Percentiles rank a stretch among this genome's conserved stretches.
Evolutionary conservation across 2,113 vertebrate genomes (phyloP).

Genomic region (Larimichthys polyactis): DNA sequence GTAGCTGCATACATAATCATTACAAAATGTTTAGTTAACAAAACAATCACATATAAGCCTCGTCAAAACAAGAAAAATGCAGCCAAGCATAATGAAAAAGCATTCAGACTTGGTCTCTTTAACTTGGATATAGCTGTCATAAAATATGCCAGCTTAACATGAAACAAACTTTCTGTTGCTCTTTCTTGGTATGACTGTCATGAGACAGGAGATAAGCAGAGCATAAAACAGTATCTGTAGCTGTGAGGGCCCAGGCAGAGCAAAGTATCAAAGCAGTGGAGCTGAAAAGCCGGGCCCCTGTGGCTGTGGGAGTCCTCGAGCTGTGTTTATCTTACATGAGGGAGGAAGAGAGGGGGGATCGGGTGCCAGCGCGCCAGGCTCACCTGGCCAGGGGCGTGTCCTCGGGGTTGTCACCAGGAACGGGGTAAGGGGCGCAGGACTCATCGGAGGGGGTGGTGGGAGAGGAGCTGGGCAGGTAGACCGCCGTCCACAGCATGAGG

Average conservation of each 20-base stretch:
- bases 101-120: slow-evolving; percentile 2
- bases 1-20: slow-evolving; percentile 11
- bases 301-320: slow-evolving; percentile 32
- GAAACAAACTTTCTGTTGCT: slow-evolving; percentile 29
- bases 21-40: slow-evolving; percentile 31
- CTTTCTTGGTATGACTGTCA: slow-evolving; percentile 1
- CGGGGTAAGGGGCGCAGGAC: slow-evolving; percentile 93
- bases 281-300: slow-evolving; percentile 27
- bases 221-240: slow-evolving; percentile 4
- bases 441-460: slow-evolving; percentile 94
- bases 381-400: slow-evolving; percentile 94
- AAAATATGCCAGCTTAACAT: slow-evolving; percentile 11
- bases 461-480: slow-evolving; percentile 95
- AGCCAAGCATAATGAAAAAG: slow-evolving; percentile 22
- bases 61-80: slow-evolving; percentile 17
- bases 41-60: slow-evolving; percentile 12
- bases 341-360: slow-evolving; percentile 53
- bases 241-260: slow-evolving; percentile 3
- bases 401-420: slow-evolving; percentile 89
- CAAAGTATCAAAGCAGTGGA: slow-evolving; percentile 22
- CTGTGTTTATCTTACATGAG: slow-evolving; percentile 81
- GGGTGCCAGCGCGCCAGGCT: slow-evolving; percentile 78
- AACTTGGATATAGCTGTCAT: not conserved
- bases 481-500: slow-evolving; percentile 96
- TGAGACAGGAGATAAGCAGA: slow-evolving; percentile 11